Evolutionary conservation across 1,140 invertebrate species (phyloP).

Genomic region (Ganaspis sp.): DNA sequence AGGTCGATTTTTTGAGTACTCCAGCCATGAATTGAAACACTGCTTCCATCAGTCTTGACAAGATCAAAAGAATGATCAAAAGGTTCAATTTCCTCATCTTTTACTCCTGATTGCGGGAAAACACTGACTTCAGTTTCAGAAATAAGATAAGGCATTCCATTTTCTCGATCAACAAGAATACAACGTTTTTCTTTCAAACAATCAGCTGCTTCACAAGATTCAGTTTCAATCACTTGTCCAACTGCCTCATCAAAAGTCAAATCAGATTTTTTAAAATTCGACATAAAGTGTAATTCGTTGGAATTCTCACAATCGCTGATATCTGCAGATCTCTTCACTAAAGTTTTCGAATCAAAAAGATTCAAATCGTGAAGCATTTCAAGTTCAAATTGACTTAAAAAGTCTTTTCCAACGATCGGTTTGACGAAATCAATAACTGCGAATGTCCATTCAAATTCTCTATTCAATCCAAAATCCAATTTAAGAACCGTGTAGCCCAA

Average conservation of each 20-base stretch:
- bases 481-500: not conserved
- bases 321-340: not conserved
- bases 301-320: not conserved
- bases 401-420: not conserved
- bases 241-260: not conserved
- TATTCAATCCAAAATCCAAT: not conserved
- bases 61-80: constrained; percentile 5
- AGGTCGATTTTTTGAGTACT: not conserved
- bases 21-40: not conserved
- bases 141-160: not conserved
- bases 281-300: not conserved
- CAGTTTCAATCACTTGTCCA: not conserved
- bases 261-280: not conserved
- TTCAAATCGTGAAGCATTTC: not conserved
- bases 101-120: not conserved
- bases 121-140: not conserved
- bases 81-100: not conserved
- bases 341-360: not conserved
- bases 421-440: not conserved
- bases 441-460: constrained; percentile 6
- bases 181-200: not conserved
- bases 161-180: constrained; percentile 21
- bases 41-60: not conserved
- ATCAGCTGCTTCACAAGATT: not conserved
- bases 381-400: not conserved